Conservation (phyloP, 2,888 invertebrate species). For the Tetropium fuscum region DNA sequence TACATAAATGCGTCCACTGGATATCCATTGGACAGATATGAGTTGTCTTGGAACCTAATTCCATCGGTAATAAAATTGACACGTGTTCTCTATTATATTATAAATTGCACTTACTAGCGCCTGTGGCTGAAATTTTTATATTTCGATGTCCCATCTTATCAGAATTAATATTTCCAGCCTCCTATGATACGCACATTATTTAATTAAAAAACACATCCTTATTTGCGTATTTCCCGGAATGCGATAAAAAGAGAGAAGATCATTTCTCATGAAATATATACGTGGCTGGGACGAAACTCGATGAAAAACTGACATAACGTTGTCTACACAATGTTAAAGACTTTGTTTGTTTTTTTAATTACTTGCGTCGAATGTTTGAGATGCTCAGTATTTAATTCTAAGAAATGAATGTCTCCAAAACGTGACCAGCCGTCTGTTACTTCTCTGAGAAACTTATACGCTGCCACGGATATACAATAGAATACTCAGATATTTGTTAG, state of each 20-base stretch:
- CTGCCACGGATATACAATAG: neutral
- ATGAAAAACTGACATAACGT: conserved; percentile 41
- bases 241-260: conserved; percentile 2
- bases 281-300: conserved; percentile 28
- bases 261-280: conserved; percentile 23
- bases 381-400: conserved; percentile 48
- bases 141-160: no score
- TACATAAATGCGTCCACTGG: no score
- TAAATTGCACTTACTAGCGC: no score
- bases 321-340: conserved; percentile 49
- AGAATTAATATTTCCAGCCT: no score
- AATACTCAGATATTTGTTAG: conserved; percentile 2
- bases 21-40: no score
- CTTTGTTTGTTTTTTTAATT: conserved; percentile 53
- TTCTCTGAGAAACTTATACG: conserved; percentile 3
- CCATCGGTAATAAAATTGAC: no score
- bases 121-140: no score
- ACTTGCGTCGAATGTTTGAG: conserved; percentile 48
- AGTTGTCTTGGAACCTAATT: no score
- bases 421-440: conserved; percentile 38
- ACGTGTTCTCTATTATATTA: no score
- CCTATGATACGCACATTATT: no score
- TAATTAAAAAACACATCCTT: conserved; percentile 2
- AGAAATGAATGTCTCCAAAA: conserved; percentile 46
- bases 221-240: conserved; percentile 22